Base-by-base conservation (phyloP, 2,113 vertebrate species). In the Phodopus roborovskii region DNA sequence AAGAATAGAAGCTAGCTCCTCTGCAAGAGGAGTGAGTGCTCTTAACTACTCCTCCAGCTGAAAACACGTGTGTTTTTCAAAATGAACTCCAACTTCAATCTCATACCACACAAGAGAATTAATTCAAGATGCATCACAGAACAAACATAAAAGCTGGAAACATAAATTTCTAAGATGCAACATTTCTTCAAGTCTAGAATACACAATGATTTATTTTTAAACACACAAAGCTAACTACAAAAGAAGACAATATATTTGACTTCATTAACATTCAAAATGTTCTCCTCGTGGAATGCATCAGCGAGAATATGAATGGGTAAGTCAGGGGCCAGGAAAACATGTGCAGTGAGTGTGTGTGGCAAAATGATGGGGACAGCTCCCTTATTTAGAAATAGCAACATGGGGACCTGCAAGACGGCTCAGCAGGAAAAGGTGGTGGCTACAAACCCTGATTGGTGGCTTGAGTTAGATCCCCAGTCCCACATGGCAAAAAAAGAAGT, bases 241-340 rank as follows among this genome's bases (percentile, higher is more conserved):
- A 83, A 91, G 48, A 68, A 73, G 70, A 92, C 30, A 53, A 74
- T 50, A 48, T 17, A 62, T 16, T 90, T 58, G 42, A 42, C 42
- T 88, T 70, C 8, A 74, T 90, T 58, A 79, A 93, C 78, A 74
- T 91, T 91, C 64, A 45, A 66, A 88, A 45, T 48, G 62, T 89
- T 91, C 64, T 91, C 20, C 20, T 84, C 56, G 77, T 36, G 30
- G 66, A 94, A 91, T 91, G 86, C 9, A 88, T 4, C 13, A 86
- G 75, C 13, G 71, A 74, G 53, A 79, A 73, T 77, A 83, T 92
- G 28, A 79, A 84, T 11, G 79, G 42, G 17, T 33, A 78, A 68
- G 30, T 30, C 20, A 87, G 36, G 83, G 42, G 42, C 62, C 24
- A 9, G 42, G 8, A 39, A 36, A 94, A 77, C 88, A 92, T 33